These are phyloP conservation scores for Ceuthmochares aereus DNA, from an alignment of 2,113 vertebrate species.

Conservation along the genomic window DNA sequence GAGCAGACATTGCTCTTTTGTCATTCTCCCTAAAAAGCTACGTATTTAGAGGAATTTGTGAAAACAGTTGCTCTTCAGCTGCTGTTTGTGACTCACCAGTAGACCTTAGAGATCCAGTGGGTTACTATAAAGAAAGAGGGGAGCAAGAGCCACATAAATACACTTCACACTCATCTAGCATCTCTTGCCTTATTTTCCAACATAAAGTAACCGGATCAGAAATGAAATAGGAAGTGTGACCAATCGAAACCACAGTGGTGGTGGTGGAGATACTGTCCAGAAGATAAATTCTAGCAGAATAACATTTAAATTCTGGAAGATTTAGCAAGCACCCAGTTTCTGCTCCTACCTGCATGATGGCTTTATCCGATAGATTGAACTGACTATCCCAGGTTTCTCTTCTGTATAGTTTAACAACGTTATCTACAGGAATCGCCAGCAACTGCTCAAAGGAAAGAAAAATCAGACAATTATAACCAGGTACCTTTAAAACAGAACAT, in stretches of 20 bases:
- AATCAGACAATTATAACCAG: background rate
- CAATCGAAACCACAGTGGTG: accelerated
- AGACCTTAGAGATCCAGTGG: background rate
- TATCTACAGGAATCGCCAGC: constrained; percentile 91
- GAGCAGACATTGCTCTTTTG: no score
- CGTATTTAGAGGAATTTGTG: background rate
- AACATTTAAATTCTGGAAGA: background rate
- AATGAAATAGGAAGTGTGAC: background rate
- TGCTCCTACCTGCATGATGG: constrained; percentile 83
- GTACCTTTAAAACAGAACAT: background rate
- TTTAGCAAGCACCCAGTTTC: background rate
- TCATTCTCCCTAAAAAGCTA: background rate
- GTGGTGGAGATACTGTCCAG: background rate
- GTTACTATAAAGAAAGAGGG: background rate
- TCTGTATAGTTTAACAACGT: constrained; percentile 86
- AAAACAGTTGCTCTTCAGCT: constrained; percentile 15
- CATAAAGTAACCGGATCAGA: background rate
- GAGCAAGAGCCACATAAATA: no score
- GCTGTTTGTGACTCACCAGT: background rate
- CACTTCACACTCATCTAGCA: background rate
- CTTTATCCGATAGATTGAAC: constrained; percentile 81
- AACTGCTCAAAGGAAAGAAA: constrained; percentile 76
- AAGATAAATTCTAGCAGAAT: background rate
- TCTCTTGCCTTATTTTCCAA: background rate
- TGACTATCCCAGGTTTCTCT: constrained; percentile 86